A percentile compares a stretch with the other conserved stretches of the same genome.
These are phyloP conservation scores for Bombus difficillimus DNA, from an alignment of 1,140 invertebrate species.

Conservation along the genomic window DNA sequence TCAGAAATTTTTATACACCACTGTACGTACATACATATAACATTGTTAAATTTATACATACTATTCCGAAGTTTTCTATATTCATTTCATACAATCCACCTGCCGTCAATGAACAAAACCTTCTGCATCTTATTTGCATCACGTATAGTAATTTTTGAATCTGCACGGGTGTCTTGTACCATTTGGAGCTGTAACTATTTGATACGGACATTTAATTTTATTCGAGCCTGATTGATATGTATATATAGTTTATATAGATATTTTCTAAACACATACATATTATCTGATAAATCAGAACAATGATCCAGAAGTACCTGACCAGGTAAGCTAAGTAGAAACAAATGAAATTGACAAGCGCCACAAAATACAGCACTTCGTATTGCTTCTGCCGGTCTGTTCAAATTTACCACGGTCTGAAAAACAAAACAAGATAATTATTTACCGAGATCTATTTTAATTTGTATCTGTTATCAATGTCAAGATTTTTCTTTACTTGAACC, in stretches of 20 bases:
- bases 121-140: background rate
- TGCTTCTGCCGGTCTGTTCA: background rate
- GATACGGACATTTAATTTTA: too few species aligned
- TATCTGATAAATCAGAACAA: background rate
- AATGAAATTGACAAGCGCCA: background rate
- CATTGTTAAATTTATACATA: background rate
- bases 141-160: background rate
- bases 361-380: background rate
- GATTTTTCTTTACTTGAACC: background rate
- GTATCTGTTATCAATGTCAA: background rate
- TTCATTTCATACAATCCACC: conserved; percentile 7
- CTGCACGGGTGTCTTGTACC: background rate
- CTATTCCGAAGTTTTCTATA: conserved; percentile 1
- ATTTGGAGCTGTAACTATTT: background rate
- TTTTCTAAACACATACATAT: background rate
- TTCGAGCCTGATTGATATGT: too few species aligned
- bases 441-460: background rate
- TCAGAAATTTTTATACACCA: background rate
- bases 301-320: background rate
- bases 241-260: too few species aligned
- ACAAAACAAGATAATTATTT: fast-evolving
- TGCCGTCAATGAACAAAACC: background rate
- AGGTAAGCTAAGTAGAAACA: background rate
- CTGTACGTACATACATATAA: background rate
- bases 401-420: background rate